Evolutionary conservation across 2,888 invertebrate genomes (phyloP).

Genomic region (Spisula subtruncata): DNA sequence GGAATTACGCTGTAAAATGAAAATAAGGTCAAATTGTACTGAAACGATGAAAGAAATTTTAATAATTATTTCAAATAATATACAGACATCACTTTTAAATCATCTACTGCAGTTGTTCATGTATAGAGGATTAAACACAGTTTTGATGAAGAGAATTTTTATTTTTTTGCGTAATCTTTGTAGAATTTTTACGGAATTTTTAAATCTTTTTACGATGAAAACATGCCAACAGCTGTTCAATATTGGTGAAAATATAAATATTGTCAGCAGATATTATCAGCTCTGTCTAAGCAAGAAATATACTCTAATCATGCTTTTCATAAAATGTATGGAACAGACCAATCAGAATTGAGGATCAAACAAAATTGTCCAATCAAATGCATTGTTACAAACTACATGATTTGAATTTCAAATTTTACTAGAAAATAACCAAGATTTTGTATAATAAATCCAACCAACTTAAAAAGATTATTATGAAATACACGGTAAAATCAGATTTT

Average conservation of each 20-base stretch:
- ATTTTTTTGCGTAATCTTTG: neutral
- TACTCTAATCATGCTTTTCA: slow-evolving; percentile 16
- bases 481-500: neutral
- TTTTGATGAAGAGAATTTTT: neutral
- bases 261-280: slow-evolving; percentile 30
- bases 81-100: neutral
- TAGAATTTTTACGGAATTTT: too few species aligned
- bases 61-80: slow-evolving; percentile 20
- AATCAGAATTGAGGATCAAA: neutral
- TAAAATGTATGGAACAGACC: neutral
- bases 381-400: slow-evolving; percentile 7
- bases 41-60: slow-evolving; percentile 8
- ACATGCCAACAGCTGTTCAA: neutral
- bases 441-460: neutral
- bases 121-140: slow-evolving; percentile 16
- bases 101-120: slow-evolving; percentile 6
- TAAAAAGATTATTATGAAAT: neutral
- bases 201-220: neutral
- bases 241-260: neutral
- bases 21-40: slow-evolving; percentile 7
- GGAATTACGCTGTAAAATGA: slow-evolving; percentile 19
- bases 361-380: neutral
- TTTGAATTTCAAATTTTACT: neutral
- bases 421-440: neutral
- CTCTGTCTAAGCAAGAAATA: slow-evolving; percentile 11